Evolutionary conservation across 1,140 invertebrate genomes (phyloP), one percentile per base, ranked within the genome.

Genomic region (Drosophila orosa): DNA sequence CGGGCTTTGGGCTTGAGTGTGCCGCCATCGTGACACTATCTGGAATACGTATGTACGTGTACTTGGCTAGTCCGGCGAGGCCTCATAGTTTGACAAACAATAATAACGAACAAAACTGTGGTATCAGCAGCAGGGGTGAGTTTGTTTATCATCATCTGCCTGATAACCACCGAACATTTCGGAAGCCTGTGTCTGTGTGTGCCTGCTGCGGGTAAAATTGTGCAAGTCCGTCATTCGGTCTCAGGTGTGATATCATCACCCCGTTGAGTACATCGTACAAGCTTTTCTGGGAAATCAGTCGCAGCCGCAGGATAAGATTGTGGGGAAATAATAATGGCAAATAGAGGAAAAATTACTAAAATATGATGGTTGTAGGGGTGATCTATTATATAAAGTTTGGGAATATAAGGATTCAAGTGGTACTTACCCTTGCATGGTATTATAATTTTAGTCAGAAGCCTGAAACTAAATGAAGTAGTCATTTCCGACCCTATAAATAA

Each of bases 161-260:
- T 54, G 69, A 73, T 73, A 73, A 73, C 33, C 47, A 58, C 22
- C 66, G 35, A 37, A 39, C 33, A 37, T 45, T 73, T 73, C 40
- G 33, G 40, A 48, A 57, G 60, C 65, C 63, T 15, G 60, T n/a
- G 54, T 27, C 44, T 63, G 24, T 37, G 12, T 50, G 29, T 56
- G 39, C 52, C 58, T 56, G 69, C 59, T 44, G 50, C 54, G 60
- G 65, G 50, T 74, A 56, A 75, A 80, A 80, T 80, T 73, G 76
- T 79, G 69, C 76, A 74, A 79, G 50, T 79, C 60, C 29, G 67
- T 78, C 60, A 79, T 25, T 48, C 22, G 44, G 60, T 31, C 56
- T 48, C 47, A 80, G 63, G 65, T 80, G 65, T 80, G 78, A 81
- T 76, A 76, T 81, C 73, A 76, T 81, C 73, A 77, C 60, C 40